Evolutionary conservation across 2,113 vertebrate genomes (phyloP).

Genomic region (Brachionichthys hirsutus): DNA sequence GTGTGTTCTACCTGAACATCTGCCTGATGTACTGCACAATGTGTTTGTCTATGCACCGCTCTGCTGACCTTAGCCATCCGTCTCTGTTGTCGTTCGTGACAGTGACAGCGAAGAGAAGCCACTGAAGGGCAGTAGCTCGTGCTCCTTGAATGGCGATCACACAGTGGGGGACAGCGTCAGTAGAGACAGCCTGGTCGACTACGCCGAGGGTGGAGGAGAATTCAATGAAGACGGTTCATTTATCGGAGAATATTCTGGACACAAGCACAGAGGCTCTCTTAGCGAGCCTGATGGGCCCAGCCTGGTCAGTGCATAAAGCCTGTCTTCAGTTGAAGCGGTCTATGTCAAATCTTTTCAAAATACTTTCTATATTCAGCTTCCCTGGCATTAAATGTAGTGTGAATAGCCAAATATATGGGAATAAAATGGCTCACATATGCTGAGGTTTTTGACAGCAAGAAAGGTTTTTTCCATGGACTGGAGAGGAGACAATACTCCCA

Average conservation of each 20-base stretch:
- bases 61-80: slow-evolving; percentile 37
- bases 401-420: slow-evolving; percentile 21
- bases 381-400: slow-evolving; percentile 15
- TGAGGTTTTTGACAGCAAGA: slow-evolving; percentile 12
- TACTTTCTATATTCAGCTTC: slow-evolving; percentile 22
- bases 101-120: slow-evolving; percentile 76
- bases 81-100: slow-evolving; percentile 56
- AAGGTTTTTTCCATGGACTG: slow-evolving; percentile 6
- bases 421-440: slow-evolving; percentile 24
- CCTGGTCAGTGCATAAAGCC: slow-evolving; percentile 47
- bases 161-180: slow-evolving; percentile 57
- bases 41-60: slow-evolving; percentile 32
- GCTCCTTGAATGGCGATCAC: slow-evolving; percentile 43
- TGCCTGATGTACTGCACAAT: slow-evolving; percentile 16
- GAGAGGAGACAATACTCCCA: neutral
- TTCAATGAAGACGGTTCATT: slow-evolving; percentile 79
- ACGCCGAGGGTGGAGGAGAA: slow-evolving; percentile 60
- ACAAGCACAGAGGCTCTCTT: slow-evolving; percentile 45
- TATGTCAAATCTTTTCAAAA: slow-evolving; percentile 31
- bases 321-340: slow-evolving; percentile 11
- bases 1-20: slow-evolving; percentile 13
- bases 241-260: slow-evolving; percentile 73
- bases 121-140: slow-evolving; percentile 56
- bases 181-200: slow-evolving; percentile 67
- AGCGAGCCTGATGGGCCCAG: slow-evolving; percentile 51